Conservation (phyloP, 2,113 vertebrate genomes). For the Hypocryptadius cinnamomeus region DNA sequence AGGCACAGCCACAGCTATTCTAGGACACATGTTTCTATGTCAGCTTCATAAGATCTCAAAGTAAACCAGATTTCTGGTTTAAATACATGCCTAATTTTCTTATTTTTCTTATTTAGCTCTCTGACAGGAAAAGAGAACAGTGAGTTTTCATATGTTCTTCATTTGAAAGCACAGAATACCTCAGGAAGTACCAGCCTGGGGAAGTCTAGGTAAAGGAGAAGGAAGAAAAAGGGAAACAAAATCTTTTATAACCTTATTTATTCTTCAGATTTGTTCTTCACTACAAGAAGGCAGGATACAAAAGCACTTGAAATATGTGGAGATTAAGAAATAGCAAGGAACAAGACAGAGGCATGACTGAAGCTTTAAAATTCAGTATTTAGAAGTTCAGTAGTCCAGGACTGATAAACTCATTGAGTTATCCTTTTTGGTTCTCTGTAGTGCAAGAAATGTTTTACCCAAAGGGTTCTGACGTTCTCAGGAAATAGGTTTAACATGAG, state of each 20-base stretch:
- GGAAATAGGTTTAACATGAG: not conserved
- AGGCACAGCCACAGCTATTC: not conserved
- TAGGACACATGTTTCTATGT: fast-evolving
- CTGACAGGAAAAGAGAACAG: not conserved
- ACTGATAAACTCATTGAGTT: not conserved
- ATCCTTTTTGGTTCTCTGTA: not conserved
- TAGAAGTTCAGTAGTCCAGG: not conserved
- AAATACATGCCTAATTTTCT: not conserved
- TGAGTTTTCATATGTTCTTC: not conserved
- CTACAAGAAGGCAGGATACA: not conserved
- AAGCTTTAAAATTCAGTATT: not conserved
- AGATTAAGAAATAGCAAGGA: not conserved
- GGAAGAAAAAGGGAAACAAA: not conserved
- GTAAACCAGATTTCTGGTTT: not conserved
- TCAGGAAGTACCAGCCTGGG: not conserved
- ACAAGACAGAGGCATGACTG: not conserved
- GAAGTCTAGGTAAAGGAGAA: not conserved
- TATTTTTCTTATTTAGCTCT: not conserved
- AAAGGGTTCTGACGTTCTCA: not conserved
- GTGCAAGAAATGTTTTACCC: not conserved
- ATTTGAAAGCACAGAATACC: not conserved
- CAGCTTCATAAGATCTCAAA: not conserved
- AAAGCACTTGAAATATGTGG: not conserved
- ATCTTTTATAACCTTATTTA: not conserved
- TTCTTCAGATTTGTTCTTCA: not conserved